These are phyloP conservation scores for Apodemia zela DNA, from an alignment of 2,888 invertebrate species.

Conservation along the genomic window DNA sequence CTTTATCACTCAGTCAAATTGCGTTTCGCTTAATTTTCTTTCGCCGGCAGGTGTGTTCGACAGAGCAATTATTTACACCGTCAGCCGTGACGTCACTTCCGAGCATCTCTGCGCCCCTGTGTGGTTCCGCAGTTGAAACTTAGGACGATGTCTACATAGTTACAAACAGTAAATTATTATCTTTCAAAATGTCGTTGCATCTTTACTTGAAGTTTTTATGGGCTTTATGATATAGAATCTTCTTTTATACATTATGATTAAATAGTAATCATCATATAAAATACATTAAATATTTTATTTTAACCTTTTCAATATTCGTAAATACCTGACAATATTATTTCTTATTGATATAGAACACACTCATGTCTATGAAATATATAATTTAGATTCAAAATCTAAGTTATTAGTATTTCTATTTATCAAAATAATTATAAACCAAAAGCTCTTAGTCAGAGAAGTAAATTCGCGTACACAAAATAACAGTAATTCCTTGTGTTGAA, in stretches of 20 bases:
- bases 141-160: slow-evolving; percentile 58
- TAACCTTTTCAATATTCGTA: too few species aligned
- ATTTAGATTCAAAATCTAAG: background rate
- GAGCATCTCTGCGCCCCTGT: slow-evolving; percentile 40
- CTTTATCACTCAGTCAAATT: slow-evolving; percentile 80
- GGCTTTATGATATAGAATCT: too few species aligned
- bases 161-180: slow-evolving; percentile 49
- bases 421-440: background rate
- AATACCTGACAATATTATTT: too few species aligned
- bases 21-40: slow-evolving; percentile 80
- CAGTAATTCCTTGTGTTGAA: slow-evolving; percentile 37
- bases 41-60: slow-evolving; percentile 79
- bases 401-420: background rate
- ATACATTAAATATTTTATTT: background rate
- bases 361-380: background rate
- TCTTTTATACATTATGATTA: background rate
- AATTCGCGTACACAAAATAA: too few species aligned
- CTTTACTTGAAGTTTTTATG: background rate
- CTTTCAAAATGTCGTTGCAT: slow-evolving; percentile 9
- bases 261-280: background rate
- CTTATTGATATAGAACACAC: too few species aligned
- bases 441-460: too few species aligned
- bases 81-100: slow-evolving; percentile 67
- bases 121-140: slow-evolving; percentile 53
- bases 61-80: slow-evolving; percentile 80